Evolutionary conservation across 2,113 vertebrate genomes (phyloP).

Genomic region (Equus przewalskii): DNA sequence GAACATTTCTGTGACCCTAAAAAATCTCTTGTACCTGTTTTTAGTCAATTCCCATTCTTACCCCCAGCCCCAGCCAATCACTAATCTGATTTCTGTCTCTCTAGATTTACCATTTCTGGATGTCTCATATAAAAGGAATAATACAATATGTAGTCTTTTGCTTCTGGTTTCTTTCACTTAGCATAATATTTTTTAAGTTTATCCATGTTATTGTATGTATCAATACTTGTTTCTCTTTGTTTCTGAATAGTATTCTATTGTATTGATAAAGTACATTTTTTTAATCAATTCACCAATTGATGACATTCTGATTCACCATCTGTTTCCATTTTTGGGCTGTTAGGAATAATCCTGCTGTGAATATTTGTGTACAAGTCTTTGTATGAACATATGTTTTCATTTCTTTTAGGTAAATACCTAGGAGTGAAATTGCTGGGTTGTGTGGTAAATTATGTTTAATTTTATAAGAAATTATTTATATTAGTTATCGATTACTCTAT

Average conservation of each 20-base stretch:
- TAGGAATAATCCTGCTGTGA: not conserved
- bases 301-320: not conserved
- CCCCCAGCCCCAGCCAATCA: not conserved
- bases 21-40: not conserved
- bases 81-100: conserved; percentile 1
- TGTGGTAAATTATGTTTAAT: conserved; percentile 34
- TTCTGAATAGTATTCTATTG: not conserved
- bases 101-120: not conserved
- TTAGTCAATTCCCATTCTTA: not conserved
- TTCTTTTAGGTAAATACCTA: conserved; percentile 19
- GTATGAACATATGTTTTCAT: not conserved
- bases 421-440: not conserved
- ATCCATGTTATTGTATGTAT: not conserved
- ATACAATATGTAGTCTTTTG: not conserved
- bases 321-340: not conserved
- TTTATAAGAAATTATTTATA: conserved; percentile 36
- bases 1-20: not conserved
- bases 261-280: not conserved
- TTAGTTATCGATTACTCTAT: not conserved
- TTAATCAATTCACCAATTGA: not conserved
- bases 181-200: conserved; percentile 3
- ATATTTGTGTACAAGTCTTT: conserved; percentile 29
- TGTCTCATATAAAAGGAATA: not conserved
- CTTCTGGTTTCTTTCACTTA: conserved; percentile 46
- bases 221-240: conserved; percentile 25